Conservation (phyloP, 2,113 vertebrate genomes). For the Myocastor coypus region DNA sequence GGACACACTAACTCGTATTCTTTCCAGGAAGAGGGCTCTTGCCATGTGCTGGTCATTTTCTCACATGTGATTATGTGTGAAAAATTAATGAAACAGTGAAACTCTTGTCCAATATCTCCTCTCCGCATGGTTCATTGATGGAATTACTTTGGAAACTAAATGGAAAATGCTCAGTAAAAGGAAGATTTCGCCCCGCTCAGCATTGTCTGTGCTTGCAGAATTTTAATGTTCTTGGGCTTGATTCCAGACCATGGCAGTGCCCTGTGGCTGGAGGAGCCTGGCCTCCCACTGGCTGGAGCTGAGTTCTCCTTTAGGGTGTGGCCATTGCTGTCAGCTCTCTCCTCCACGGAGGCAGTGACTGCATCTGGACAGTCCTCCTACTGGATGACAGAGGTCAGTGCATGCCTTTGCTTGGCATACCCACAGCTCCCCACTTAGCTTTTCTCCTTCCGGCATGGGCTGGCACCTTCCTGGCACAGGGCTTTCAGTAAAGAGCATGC, state of each 20-base stretch:
- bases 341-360: neutral
- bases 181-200: neutral
- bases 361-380: neutral
- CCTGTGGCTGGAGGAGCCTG: neutral
- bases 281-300: neutral
- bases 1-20: neutral
- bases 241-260: neutral
- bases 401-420: neutral
- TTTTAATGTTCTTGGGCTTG: neutral
- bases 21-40: neutral
- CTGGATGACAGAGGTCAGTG: neutral
- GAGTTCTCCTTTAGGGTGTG: neutral
- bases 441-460: neutral
- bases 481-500: neutral
- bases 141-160: slow-evolving; percentile 26
- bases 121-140: neutral
- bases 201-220: neutral
- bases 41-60: neutral
- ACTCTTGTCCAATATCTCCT: neutral
- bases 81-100: slow-evolving; percentile 19
- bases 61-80: neutral
- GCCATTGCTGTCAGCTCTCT: neutral
- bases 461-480: neutral
- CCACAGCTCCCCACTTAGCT: neutral
- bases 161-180: neutral